A percentile compares a stretch with the other conserved stretches of the same genome.
phyloP scores from a whole-genome alignment of 23 tunicate species.

The Diplosoma virens region DNA sequence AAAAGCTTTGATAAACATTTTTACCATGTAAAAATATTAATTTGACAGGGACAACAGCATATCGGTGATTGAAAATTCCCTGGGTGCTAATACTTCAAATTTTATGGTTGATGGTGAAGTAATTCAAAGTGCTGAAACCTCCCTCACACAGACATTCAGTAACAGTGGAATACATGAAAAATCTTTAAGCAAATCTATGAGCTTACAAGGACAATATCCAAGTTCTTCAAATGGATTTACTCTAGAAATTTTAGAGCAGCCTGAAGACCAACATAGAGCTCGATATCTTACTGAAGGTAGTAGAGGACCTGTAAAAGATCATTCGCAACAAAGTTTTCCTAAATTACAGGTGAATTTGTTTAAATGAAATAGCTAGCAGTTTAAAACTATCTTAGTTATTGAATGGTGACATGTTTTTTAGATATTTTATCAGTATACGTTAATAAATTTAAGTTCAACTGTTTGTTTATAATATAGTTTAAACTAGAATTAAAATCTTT shows the following conservation, averaged over 20 bases:
- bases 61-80: neutral
- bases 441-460: too few species aligned
- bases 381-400: too few species aligned
- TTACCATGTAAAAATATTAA: too few species aligned
- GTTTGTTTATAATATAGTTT: too few species aligned
- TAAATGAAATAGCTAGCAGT: too few species aligned
- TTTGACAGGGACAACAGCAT: neutral
- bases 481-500: too few species aligned
- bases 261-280: conserved; percentile 91
- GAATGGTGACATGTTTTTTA: too few species aligned
- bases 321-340: conserved; percentile 78
- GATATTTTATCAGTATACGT: too few species aligned
- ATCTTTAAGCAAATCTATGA: neutral
- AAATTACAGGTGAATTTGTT: conserved; percentile 53
- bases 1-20: too few species aligned
- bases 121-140: neutral
- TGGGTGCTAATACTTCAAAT: conserved; percentile 10
- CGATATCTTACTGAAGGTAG: conserved; percentile 95
- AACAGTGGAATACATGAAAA: neutral
- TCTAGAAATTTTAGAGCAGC: conserved; percentile 64
- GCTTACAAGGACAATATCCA: conserved; percentile 54
- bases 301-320: conserved; percentile 94
- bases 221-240: conserved; percentile 30
- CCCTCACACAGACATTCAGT: neutral
- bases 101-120: neutral